phyloP scores from a whole-genome alignment of 64 coral and sea anemone genomes.

The Stichodactyla mertensii region DNA sequence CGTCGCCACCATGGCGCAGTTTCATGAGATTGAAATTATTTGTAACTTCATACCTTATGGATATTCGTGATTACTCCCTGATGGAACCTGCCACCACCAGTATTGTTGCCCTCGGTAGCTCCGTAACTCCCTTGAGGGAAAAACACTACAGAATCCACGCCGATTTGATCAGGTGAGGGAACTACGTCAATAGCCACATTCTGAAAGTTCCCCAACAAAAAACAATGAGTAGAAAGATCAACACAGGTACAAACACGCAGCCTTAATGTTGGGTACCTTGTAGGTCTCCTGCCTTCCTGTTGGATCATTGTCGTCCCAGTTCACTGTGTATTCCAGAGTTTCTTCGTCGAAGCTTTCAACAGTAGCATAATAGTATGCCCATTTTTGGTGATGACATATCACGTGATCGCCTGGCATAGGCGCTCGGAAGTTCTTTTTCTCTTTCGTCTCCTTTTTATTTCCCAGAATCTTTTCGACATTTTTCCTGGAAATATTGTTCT shows the following conservation, averaged over 20 bases:
- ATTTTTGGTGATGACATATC: slow-evolving; percentile 79
- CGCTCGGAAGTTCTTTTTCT: slow-evolving; percentile 47
- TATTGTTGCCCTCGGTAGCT: slow-evolving; percentile 82
- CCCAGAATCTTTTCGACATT: too few species aligned
- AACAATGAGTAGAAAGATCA: neutral
- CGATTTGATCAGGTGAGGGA: slow-evolving; percentile 68
- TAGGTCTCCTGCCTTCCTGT: slow-evolving; percentile 69
- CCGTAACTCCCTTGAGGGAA: slow-evolving; percentile 85
- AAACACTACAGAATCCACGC: slow-evolving; percentile 79
- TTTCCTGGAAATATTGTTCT: too few species aligned
- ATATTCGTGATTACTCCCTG: slow-evolving; percentile 37
- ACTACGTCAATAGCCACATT: slow-evolving; percentile 49
- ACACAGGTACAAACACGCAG: neutral
- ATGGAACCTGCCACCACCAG: slow-evolving; percentile 69
- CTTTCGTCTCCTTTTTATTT: too few species aligned
- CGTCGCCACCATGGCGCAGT: too few species aligned
- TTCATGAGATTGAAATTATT: too few species aligned
- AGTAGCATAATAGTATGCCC: slow-evolving; percentile 72
- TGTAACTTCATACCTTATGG: slow-evolving; percentile 38
- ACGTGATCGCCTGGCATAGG: slow-evolving; percentile 87
- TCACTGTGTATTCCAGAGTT: slow-evolving; percentile 73
- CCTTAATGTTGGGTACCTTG: slow-evolving; percentile 37
- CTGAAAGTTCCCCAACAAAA: neutral
- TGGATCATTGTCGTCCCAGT: slow-evolving; percentile 93
- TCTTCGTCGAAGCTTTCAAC: slow-evolving; percentile 70